These are phyloP conservation scores for Cantharis rufa DNA, from an alignment of 2,888 invertebrate species.

Conservation along the genomic window DNA sequence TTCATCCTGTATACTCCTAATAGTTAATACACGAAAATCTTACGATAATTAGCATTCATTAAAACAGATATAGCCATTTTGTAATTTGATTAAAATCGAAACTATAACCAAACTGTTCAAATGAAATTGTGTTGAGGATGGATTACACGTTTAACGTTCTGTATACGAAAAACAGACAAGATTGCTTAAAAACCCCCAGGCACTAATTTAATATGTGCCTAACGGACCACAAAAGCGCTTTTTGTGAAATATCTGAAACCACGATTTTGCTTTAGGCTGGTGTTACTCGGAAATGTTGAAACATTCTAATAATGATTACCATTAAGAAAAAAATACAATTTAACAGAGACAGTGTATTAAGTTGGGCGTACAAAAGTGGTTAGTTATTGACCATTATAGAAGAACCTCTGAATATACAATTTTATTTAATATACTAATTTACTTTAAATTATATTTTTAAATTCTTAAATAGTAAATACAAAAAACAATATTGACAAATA, in stretches of 20 bases:
- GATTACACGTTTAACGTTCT: conserved; percentile 5
- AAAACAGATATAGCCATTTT: neutral
- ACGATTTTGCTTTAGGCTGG: conserved; percentile 8
- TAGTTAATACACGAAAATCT: neutral
- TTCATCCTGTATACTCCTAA: neutral
- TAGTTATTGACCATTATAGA: neutral
- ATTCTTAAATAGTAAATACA: neutral
- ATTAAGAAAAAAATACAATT: conserved; percentile 5
- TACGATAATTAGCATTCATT: neutral
- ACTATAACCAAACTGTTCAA: neutral
- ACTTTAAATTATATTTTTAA: neutral
- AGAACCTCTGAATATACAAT: neutral
- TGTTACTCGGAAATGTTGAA: conserved; percentile 9
- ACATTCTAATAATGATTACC: conserved; percentile 14
- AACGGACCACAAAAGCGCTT: conserved; percentile 31
- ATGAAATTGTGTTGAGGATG: neutral
- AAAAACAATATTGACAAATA: neutral
- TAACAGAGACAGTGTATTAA: neutral
- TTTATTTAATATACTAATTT: neutral
- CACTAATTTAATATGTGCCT: conserved; percentile 29
- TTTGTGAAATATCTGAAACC: conserved; percentile 21
- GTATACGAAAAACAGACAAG: conserved; percentile 33
- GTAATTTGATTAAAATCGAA: neutral
- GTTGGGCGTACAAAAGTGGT: neutral
- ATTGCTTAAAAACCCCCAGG: conserved; percentile 35